These are phyloP conservation scores for Pyrrhia umbra DNA, from an alignment of 2,888 invertebrate species.

Conservation along the genomic window DNA sequence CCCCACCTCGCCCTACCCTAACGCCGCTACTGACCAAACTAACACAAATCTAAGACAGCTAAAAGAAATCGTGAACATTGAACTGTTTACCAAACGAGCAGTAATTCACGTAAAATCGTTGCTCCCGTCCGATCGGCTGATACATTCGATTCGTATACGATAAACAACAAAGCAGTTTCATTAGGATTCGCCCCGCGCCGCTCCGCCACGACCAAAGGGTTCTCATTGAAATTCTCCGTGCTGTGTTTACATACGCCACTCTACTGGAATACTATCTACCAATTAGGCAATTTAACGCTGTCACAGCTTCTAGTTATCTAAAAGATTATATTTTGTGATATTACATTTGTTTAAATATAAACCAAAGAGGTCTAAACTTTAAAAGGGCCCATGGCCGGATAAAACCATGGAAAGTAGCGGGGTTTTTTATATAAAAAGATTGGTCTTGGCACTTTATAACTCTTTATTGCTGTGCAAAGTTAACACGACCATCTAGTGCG, in stretches of 20 bases:
- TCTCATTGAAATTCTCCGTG: conserved; percentile 58
- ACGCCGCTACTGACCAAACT: conserved; percentile 1
- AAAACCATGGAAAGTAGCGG: too few relatives aligned
- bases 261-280: conserved; percentile 17
- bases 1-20: too few relatives aligned
- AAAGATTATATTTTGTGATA: too few relatives aligned
- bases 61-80: conserved; percentile 26
- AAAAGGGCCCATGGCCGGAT: too few relatives aligned
- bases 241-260: conserved; percentile 43
- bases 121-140: conserved; percentile 46
- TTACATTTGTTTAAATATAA: too few relatives aligned
- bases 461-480: too few relatives aligned
- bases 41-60: conserved; percentile 12
- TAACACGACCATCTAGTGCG: too few relatives aligned
- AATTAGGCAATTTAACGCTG: conserved; percentile 14
- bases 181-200: conserved; percentile 67
- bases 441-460: too few relatives aligned
- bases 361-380: too few relatives aligned
- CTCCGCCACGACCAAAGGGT: conserved; percentile 50
- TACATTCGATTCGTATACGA: conserved; percentile 58
- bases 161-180: conserved; percentile 72
- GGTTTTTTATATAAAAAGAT: too few relatives aligned
- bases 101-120: conserved; percentile 53
- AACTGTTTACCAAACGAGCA: conserved; percentile 40
- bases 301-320: not conserved